Base-by-base conservation (phyloP, 1,140 invertebrate species). In the Lepidostoma basale region DNA sequence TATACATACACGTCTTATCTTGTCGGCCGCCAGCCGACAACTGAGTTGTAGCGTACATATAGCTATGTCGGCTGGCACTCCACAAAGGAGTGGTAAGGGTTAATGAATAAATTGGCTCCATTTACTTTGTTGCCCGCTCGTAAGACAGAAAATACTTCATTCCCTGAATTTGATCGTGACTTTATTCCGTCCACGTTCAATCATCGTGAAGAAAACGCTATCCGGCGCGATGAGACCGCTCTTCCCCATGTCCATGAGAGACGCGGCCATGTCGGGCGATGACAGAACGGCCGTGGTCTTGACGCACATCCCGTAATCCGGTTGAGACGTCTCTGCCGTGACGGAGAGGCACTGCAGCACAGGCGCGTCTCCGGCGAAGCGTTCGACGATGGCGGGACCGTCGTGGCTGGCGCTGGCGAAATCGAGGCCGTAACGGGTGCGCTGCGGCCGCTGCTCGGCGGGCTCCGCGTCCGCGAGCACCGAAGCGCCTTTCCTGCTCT, bases 131-230 rank as follows among this genome's bases (percentile, higher is more conserved):
- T n/a, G n/a, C n/a, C n/a, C n/a, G n/a, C n/a, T n/a, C n/a, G n/a
- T n/a, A n/a, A n/a, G n/a, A n/a, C n/a, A 39, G 36, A 39, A 39
- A 9, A n/a, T 39, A 9, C 9, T 39, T 9, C 36, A n/a, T 39
- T 39, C n/a, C n/a, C 9, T 9, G 36, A 39, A 39, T 9, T 65
- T 65, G 8, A 65, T 22, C 42, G 52, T 65, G 30, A 65, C 40
- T 33, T 65, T 49, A 14, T 49, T 65, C 54, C 54, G 52, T 33
- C 45, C 52, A 65, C 54, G 45, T 30, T 65, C 44, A 3, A 65
- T 12, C 62, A 65, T 65, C 2, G 62, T 52, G 25, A 65, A 65
- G 16, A 65, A 65, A n/a, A 65, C 36, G 1, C 45, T 52, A 2
- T 12, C 6, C 16, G 23, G 20, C 10, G 45, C 9, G 28, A 65